Conservation (phyloP, 1,140 invertebrate genomes). For the Bombyx mandarina region DNA sequence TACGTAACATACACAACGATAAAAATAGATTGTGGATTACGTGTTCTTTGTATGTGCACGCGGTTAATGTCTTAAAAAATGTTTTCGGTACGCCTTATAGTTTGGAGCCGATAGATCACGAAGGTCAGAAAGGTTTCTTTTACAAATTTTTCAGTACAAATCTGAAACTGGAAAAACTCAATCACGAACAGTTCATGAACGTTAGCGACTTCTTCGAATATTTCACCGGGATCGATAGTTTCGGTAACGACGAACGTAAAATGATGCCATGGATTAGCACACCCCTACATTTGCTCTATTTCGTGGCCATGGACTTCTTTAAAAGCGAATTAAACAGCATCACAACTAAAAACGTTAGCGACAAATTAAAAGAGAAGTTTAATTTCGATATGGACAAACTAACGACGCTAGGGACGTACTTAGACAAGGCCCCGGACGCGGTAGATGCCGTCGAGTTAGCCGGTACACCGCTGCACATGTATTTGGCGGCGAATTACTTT, state of each 20-base stretch:
- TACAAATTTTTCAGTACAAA: conserved; percentile 15
- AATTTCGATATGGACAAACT: conserved; percentile 2
- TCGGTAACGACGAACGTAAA: conserved; percentile 4
- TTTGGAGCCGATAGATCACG: conserved; percentile 6
- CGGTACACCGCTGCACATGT: conserved; percentile 17
- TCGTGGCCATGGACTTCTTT: conserved; percentile 10
- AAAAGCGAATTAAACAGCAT: conserved; percentile 13
- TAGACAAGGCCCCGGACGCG: conserved; percentile 1
- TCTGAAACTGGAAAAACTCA: conserved; percentile 15
- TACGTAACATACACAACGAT: conserved; percentile 6
- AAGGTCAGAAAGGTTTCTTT: conserved; percentile 10
- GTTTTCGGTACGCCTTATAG: conserved; percentile 8
- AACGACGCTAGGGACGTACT: not conserved
- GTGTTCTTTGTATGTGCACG: conserved; percentile 2
- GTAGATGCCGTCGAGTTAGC: conserved; percentile 7
- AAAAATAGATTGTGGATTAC: conserved; percentile 13
- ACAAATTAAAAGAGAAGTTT: conserved; percentile 9
- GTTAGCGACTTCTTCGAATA: conserved; percentile 10
- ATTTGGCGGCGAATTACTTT: conserved; percentile 19
- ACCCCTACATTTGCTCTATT: conserved; percentile 13
- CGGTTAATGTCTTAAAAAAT: conserved; percentile 5
- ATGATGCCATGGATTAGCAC: conserved; percentile 12
- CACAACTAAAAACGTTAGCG: conserved; percentile 5
- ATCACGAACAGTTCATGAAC: conserved; percentile 14
- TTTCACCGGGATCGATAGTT: not conserved